phyloP scores from a whole-genome alignment of 37 sponge, comb jelly and placozoan species.

The Dysidea cf. avara region DNA sequence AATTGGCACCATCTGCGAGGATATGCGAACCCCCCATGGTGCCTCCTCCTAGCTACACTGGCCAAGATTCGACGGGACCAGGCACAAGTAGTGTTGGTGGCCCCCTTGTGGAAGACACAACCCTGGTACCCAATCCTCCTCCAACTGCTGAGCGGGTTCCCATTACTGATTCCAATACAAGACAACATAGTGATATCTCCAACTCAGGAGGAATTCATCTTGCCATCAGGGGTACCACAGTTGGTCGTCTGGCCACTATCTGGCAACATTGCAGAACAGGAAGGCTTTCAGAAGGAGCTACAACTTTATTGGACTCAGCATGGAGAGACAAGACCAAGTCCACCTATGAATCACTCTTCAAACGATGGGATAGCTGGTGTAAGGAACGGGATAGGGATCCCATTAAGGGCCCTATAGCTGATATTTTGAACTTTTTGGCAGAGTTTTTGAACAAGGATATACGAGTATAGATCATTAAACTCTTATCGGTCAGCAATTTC shows the following conservation, averaged over 20 bases:
- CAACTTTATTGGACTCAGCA: background rate
- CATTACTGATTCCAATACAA: too few relatives aligned
- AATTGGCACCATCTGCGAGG: too few relatives aligned
- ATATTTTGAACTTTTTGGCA: too few relatives aligned
- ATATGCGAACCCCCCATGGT: background rate
- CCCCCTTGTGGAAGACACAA: slow-evolving; percentile 2
- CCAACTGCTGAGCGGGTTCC: too few relatives aligned
- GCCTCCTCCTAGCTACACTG: too few relatives aligned
- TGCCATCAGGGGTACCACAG: too few relatives aligned
- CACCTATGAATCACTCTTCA: slow-evolving; percentile 8
- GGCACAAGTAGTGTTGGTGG: background rate
- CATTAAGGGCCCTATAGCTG: too few relatives aligned
- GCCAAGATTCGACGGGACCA: too few relatives aligned
- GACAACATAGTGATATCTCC: too few relatives aligned
- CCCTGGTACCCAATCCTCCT: too few relatives aligned
- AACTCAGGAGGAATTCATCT: too few relatives aligned
- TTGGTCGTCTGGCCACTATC: slow-evolving; percentile 8
- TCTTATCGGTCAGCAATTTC: slow-evolving; percentile 15
- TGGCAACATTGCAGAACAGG: background rate
- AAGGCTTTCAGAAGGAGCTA: slow-evolving; percentile 15
- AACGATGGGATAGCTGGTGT: slow-evolving; percentile 25
- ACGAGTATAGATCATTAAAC: slow-evolving; percentile 1
- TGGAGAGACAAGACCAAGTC: slow-evolving; percentile 9
- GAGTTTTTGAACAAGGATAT: slow-evolving; percentile 1
- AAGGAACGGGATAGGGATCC: background rate